Base-by-base conservation (phyloP, 2,888 invertebrate species). In the Automeris io region DNA sequence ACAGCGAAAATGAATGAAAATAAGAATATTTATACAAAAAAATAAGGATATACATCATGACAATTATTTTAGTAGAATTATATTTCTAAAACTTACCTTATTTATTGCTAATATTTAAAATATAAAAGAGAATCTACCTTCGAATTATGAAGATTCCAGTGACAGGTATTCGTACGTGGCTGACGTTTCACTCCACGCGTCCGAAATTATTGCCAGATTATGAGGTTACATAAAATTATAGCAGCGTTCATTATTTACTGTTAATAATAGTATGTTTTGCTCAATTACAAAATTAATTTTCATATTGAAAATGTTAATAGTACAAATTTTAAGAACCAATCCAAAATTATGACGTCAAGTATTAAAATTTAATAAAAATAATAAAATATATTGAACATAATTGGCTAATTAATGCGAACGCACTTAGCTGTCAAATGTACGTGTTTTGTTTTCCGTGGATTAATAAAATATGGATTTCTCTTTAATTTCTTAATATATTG, bases 121-220 rank as follows among this genome's bases (percentile, higher is more conserved):
- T 34, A 16, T 34, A 29, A 21, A 29, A 11, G 9, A 39, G n/a
- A 16, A 25, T 8, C 21, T 6, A 12, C 13, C 16, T 22, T 21
- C n/a, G 25, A 39, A 9, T 33, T 39, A 25, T 21, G 33, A 39
- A 21, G 11, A 13, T 21, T n/a, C 9, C 5, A 16, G 53, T 78
- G 77, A 77, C 75, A 76, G 65, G 42, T 57, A 48, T 43, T 61
- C 47, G 65, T 70, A 86, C 85, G 86, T 86, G 86, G 87, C 86
- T 86, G 86, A 87, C 85, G 73, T 83, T 82, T 81, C 80, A 78
- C 71, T 83, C 83, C 85, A 86, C 86, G 87, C 86, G 78, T 73
- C 65, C 75, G 70, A 59, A 62, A 66, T 56, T 40, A 45, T 70
- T 74, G 70, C 74, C 68, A 70, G 43, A 1, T 36, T 19, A 41